These are phyloP conservation scores for Cephonodes hylas DNA, from an alignment of 2,888 invertebrate genomes.

Conservation along the genomic window DNA sequence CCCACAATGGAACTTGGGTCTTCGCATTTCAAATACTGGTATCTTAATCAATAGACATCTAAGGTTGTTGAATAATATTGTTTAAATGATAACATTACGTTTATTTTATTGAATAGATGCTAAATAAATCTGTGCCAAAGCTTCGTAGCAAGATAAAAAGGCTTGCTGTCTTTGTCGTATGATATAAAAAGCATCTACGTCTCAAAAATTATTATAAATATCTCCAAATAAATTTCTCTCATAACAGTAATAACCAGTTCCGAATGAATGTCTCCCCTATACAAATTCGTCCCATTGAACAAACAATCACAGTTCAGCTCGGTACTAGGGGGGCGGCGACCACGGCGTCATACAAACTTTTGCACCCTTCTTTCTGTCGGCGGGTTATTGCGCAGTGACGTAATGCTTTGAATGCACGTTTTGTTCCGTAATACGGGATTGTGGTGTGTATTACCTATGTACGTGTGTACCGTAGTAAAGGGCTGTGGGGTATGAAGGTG, in stretches of 20 bases:
- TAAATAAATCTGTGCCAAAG: no score
- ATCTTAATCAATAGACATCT: no score
- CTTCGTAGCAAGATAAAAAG: not conserved
- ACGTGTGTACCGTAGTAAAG: not conserved
- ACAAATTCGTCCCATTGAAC: not conserved
- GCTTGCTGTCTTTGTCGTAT: not conserved
- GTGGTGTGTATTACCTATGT: not conserved
- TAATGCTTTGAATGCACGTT: not conserved
- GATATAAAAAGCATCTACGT: not conserved
- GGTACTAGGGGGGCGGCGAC: not conserved
- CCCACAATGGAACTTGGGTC: no score
- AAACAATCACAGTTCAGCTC: not conserved
- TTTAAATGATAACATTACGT: no score
- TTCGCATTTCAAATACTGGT: no score
- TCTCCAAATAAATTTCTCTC: not conserved
- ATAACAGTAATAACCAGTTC: not conserved
- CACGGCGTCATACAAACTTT: constrained; percentile 1
- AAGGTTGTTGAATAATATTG: no score
- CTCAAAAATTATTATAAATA: no score
- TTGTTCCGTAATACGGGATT: not conserved
- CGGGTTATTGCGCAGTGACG: not conserved
- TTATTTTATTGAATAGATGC: no score
- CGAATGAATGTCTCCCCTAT: not conserved
- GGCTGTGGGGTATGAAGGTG: no score
- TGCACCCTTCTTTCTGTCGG: not conserved